A percentile compares a stretch with the other conserved stretches of the same genome.
Evolutionary conservation across 2,797 vertebrate genomes (phyloP).

Genomic region (Varecia variegata): DNA sequence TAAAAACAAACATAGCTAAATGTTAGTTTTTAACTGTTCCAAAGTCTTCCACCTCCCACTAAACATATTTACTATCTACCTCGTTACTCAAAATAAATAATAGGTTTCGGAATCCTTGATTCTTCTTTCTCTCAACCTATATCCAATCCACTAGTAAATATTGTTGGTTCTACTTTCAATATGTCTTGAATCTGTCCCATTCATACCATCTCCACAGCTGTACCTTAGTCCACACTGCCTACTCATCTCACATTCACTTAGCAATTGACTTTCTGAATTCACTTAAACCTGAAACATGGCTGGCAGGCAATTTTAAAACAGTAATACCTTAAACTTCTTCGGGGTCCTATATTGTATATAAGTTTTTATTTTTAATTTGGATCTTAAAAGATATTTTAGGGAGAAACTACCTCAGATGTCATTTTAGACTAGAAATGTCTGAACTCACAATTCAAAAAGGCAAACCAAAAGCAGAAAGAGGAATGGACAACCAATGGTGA

Average conservation of each 20-base stretch:
- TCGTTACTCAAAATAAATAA: not conserved
- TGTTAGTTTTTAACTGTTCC: not conserved
- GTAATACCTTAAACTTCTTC: not conserved
- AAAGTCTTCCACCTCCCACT: not conserved
- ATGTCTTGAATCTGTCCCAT: not conserved
- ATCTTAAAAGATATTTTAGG: constrained; percentile 24
- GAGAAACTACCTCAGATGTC: constrained; percentile 21
- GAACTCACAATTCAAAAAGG: constrained; percentile 15
- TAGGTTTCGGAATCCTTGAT: not conserved
- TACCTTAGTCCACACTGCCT: not conserved
- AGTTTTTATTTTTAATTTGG: constrained; percentile 30
- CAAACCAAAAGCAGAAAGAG: not conserved
- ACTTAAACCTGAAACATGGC: not conserved
- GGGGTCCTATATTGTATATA: not conserved
- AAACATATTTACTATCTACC: not conserved
- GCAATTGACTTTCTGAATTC: not conserved
- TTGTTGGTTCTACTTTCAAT: not conserved
- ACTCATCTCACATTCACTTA: not conserved
- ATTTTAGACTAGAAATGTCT: constrained; percentile 20
- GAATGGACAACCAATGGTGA: not conserved
- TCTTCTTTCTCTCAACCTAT: not conserved
- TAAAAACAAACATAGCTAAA: too few species aligned
- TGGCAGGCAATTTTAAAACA: constrained; percentile 9
- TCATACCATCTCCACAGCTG: not conserved
- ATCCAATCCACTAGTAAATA: not conserved